These are phyloP conservation scores for Bujurquina vittata DNA, from an alignment of 2,113 vertebrate genomes.

Conservation along the genomic window DNA sequence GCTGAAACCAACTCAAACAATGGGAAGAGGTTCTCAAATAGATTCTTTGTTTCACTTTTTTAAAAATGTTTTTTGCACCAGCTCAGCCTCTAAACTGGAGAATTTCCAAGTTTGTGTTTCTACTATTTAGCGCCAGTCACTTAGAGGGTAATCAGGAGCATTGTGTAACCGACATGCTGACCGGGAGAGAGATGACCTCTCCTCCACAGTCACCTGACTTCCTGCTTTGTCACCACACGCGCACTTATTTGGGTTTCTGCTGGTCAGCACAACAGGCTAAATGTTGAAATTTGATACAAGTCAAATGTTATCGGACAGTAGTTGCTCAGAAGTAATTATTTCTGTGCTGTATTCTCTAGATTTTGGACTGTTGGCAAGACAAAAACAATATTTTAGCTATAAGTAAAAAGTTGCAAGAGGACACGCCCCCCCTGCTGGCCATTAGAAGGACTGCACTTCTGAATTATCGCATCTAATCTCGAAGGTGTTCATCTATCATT, in stretches of 20 bases:
- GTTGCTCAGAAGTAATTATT: too few relatives aligned
- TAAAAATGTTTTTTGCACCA: background rate
- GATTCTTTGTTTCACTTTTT: background rate
- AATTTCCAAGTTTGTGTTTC: background rate
- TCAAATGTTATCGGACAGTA: background rate
- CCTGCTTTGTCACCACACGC: background rate
- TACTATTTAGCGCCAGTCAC: background rate
- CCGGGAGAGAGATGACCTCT: background rate
- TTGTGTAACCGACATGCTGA: background rate
- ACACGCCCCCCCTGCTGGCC: background rate
- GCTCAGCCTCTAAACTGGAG: background rate
- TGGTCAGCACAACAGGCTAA: background rate
- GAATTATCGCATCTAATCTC: background rate
- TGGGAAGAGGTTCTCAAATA: background rate
- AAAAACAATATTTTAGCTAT: background rate
- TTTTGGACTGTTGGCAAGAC: background rate
- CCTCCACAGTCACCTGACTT: background rate
- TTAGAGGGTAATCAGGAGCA: background rate
- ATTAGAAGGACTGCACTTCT: background rate
- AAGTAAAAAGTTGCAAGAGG: background rate
- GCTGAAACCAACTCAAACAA: background rate
- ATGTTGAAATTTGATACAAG: background rate
- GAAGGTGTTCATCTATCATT: background rate
- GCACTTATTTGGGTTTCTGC: background rate
- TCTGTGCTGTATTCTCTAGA: background rate